A percentile compares a stretch with the other conserved stretches of the same genome.
phyloP scores from a whole-genome alignment of 2,113 vertebrate genomes.

The Greenwoodochromis staneri region DNA sequence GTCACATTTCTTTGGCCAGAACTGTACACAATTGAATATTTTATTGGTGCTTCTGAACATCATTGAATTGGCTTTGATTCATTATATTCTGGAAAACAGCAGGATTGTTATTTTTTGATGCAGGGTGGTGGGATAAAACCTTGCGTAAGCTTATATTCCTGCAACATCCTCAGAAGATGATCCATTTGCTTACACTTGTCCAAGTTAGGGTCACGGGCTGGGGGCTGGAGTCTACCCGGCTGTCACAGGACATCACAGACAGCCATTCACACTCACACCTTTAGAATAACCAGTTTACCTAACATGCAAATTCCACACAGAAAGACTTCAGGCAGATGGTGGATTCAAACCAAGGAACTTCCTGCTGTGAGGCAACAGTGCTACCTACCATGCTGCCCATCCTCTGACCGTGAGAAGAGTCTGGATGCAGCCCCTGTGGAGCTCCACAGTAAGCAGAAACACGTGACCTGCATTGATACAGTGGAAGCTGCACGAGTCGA shows the following conservation, averaged over 20 bases:
- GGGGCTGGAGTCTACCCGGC: neutral
- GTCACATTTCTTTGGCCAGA: neutral
- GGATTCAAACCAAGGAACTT: accelerated
- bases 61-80: accelerated
- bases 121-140: neutral
- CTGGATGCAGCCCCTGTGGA: neutral
- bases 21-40: neutral
- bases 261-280: neutral
- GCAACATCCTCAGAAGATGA: neutral
- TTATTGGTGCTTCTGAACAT: neutral
- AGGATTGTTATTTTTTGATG: neutral
- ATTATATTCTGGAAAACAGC: neutral
- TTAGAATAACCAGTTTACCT: neutral
- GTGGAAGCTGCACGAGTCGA: no score
- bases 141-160: accelerated
- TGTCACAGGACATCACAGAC: neutral
- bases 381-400: neutral
- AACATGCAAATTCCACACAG: neutral
- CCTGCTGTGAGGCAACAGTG: neutral
- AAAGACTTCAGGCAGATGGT: neutral
- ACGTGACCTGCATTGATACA: no score
- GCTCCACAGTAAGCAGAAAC: no score
- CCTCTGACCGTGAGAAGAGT: neutral
- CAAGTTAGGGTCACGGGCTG: neutral
- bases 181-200: neutral